Conservation (phyloP, 2,113 vertebrate species). For the Pogona vitticeps region DNA sequence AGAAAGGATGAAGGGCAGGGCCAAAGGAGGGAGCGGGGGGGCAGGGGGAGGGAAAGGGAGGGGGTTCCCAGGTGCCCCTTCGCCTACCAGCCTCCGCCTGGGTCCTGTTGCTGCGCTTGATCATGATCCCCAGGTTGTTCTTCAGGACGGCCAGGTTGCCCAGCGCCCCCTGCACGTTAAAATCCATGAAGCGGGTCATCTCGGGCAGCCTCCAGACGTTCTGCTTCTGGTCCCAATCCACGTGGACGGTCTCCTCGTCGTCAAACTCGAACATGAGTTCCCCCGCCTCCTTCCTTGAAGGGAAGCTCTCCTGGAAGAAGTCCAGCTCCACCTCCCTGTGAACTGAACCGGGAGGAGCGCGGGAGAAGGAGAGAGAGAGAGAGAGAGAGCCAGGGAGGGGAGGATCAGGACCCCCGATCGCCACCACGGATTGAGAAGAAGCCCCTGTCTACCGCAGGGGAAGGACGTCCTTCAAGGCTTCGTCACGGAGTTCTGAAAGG, state of each 20-base stretch:
- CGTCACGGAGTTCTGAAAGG: too few species aligned
- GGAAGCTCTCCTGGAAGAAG: not conserved
- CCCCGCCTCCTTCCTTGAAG: fast-evolving
- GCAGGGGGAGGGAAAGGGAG: too few species aligned
- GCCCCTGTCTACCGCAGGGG: too few species aligned
- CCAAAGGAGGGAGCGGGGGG: too few species aligned
- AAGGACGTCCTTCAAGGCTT: too few species aligned
- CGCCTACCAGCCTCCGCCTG: not conserved
- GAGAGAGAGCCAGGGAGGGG: too few species aligned
- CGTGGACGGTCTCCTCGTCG: not conserved
- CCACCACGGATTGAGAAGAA: too few species aligned
- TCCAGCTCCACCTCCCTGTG: slow-evolving; percentile 25
- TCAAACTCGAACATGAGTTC: not conserved
- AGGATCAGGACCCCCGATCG: too few species aligned
- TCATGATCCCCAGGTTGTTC: not conserved
- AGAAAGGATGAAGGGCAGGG: too few species aligned
- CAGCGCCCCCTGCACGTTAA: not conserved
- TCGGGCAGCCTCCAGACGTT: not conserved
- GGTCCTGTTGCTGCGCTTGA: not conserved
- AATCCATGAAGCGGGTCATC: not conserved
- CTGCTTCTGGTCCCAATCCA: not conserved
- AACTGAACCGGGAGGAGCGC: not conserved
- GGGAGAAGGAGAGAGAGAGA: fast-evolving
- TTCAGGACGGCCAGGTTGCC: not conserved
- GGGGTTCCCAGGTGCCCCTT: too few species aligned